Evolutionary conservation across 2,797 vertebrate species (phyloP), one percentile per base, ranked within the genome.

Genomic region (Lophius americanus): DNA sequence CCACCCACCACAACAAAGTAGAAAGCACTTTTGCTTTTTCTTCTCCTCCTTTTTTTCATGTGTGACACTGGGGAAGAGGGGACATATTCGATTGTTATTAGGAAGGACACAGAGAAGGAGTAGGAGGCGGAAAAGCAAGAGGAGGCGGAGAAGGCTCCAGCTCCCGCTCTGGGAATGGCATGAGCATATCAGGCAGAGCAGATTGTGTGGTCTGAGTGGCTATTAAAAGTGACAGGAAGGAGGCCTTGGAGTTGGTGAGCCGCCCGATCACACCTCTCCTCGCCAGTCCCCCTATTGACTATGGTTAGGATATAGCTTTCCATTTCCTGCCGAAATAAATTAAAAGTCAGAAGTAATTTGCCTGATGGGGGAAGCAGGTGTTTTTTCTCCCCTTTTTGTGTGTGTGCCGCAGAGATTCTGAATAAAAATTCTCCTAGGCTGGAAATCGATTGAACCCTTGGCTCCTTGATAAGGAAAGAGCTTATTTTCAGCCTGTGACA

Each of bases 341-440:
- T 98, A 98, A 97, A 99, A 98, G 98, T 99, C 98, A 98, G 95
- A 98, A 98, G 93, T 98, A 97, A 99, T 99, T 98, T 99, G 95
- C 94, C 94, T 99, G 98, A 99, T 86, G 93, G 95, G 95, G 82
- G 92, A 92, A 95, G 94, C 95, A 96, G 95, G 95, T 96, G 95
- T 94, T 93, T 94, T 94, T 82, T 76, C 78, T 54, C 51, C 92
- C 86, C 86, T 79, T 70, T 60, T 54, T 51, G 50, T 51, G 50
- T 51, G 41, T 77, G 47, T 79, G 78, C 83, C 79, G 91, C 80
- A 85, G 91, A 91, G 89, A 92, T 94, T 93, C 91, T 85, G 92
- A 94, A 81, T 85, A 86, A 84, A 81, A 93, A 95, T 91, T 93
- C 82, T 87, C 87, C 70, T 84, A 83, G 91, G 92, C 94, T 93